Evolutionary conservation across 2,888 invertebrate genomes (phyloP), one percentile per base, ranked within the genome.

Genomic region (Lamproptera curius): DNA sequence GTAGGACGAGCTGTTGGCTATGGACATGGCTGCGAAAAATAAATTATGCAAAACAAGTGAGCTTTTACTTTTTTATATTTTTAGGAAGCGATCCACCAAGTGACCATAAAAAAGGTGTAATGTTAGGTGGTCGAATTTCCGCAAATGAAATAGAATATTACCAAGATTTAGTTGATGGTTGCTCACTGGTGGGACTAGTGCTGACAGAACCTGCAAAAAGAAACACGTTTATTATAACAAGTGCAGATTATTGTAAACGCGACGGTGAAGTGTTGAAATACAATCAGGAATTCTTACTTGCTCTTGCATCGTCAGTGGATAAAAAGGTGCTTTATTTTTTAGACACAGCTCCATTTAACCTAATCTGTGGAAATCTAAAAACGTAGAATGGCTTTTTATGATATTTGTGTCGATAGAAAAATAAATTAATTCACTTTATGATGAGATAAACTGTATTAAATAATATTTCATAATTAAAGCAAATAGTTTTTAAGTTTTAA

Each of bases 241-340:
- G 83, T 46, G 75, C 80, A 16, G 87, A 86, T 53, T 83, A 85
- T 56, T 85, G 85, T 51, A 62, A 84, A 28, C 64, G 85, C 10
- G 71, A 75, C 9, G 72, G 73, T 1, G 87, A 86, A 61, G 42
- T 54, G 1, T 58, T 87, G 17, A 86, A 85, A 55, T 86, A 75
- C 54, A 77, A 85, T 49, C 87, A 87, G 56, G 85, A 86, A 54
- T 86, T 87, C 53, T 65, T 86, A 34, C 60, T 87, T 1, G 72
- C 76, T 10, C 58, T 85, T 1, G 69, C 76, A 2, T 76, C 78
- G 10, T 83, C 85, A 15, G 48, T 75, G 10, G 62, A 58, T 3
- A 77, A 65, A 58, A 76, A 75, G 69, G 82, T 79, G 39, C n/a
- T 20, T 20, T 23, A 1, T 39, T 34, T 11, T 35, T 11, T 10